Evolutionary conservation across 2,797 vertebrate species (phyloP), one percentile per base, ranked within the genome.

Genomic region (Trachops cirrhosus): DNA sequence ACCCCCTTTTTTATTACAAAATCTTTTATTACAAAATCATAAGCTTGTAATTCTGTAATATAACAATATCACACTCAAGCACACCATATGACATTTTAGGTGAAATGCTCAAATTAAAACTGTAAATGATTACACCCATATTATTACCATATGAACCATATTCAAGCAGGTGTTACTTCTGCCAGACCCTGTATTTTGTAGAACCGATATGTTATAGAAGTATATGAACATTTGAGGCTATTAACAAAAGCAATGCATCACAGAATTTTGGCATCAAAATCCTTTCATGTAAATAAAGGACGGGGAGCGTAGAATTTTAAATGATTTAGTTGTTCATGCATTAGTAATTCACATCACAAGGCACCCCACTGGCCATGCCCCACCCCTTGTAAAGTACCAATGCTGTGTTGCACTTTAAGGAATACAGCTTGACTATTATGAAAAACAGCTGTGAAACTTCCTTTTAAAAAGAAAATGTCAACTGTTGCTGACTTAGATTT

Each of bases 381-480:
- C 29, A 39, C 29, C 14, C 5, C 14, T 37, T 46, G 6, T 54
- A 46, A 86, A 83, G 32, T 4, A 75, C 29, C n/a, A 34, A 59
- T 4, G 0, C 46, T 70, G 9, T 64, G 83, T 18, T 54, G 44
- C 18, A 41, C 21, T 94, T n/a, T 68, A 67, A 37, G 14, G 9
- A 73, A 73, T 74, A 46, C 26, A 79, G 48, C 32, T 79, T 84
- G 44, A 73, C 6, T 19, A 64, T 18, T 41, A 52, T 2, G 12
- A 26, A 85, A 86, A 92, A 93, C 2, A 68, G 50, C 5, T 22
- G 0, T 5, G 1, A 37, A 95, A 88, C 21, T 62, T 89, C 29
- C 39, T 86, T 84, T 87, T 44, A 68, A 94, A 92, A 96, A 92
- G 39, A 92, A 94, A 93, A 88, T 44, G 39, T 77, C 50, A 80